Evolutionary conservation across 2,797 vertebrate species (phyloP).

Genomic region (Takifugu rubripes): DNA sequence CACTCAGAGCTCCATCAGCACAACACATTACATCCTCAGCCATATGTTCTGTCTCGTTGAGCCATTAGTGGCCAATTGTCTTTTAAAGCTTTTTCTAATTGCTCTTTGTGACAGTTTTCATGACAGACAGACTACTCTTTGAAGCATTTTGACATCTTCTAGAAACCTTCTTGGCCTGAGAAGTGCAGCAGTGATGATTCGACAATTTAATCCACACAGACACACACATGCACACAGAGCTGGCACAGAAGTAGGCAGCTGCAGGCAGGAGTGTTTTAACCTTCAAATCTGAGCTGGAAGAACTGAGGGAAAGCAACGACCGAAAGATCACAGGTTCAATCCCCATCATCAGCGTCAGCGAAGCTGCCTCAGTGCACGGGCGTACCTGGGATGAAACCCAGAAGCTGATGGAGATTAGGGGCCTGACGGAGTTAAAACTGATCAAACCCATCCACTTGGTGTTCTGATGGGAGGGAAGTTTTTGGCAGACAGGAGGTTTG

Average conservation of each 20-base stretch:
- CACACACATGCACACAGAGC: constrained; percentile 7
- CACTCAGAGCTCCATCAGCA: not conserved
- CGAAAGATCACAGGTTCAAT: constrained; percentile 22
- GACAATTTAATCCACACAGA: constrained; percentile 26
- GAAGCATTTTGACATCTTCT: constrained; percentile 52
- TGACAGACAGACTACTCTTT: constrained; percentile 52
- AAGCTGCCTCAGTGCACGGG: too few species aligned
- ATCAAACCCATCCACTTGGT: too few species aligned
- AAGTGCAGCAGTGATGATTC: constrained; percentile 12
- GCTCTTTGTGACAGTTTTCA: constrained; percentile 66
- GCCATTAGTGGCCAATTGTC: constrained; percentile 50
- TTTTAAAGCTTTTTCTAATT: constrained; percentile 60
- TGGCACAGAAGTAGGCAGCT: constrained; percentile 31
- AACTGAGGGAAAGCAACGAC: not conserved
- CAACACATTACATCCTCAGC: constrained; percentile 1
- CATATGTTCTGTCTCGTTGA: constrained; percentile 18
- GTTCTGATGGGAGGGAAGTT: too few species aligned
- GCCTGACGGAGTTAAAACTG: too few species aligned
- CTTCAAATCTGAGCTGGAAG: constrained; percentile 21
- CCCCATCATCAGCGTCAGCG: not conserved
- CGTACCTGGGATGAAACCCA: not conserved
- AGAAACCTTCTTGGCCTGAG: constrained; percentile 10
- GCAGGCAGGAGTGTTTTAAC: constrained; percentile 23
- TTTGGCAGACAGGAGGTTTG: too few species aligned
- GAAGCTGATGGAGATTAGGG: too few species aligned